Conservation (phyloP, 2,888 invertebrate species). For the Ectemnius cavifrons region DNA sequence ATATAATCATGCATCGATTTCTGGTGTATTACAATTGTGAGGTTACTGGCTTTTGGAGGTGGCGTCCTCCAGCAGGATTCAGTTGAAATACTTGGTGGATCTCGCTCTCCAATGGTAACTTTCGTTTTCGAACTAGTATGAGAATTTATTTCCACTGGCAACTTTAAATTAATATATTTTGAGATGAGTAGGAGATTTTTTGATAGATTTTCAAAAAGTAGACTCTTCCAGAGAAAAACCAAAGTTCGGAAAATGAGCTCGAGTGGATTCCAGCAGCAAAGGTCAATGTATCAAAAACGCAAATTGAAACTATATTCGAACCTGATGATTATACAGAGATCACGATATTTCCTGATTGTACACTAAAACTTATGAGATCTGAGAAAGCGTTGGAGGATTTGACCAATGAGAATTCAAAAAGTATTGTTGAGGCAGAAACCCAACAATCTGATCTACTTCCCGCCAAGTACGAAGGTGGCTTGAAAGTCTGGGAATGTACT, state of each 20-base stretch:
- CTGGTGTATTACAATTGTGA: not conserved
- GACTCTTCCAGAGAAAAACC: constrained; percentile 43
- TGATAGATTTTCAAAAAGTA: not conserved
- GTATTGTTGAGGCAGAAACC: constrained; percentile 81
- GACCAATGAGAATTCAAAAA: constrained; percentile 71
- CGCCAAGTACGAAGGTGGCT: constrained; percentile 92
- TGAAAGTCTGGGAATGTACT: constrained; percentile 98
- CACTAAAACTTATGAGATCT: constrained; percentile 64
- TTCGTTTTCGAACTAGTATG: too few species aligned
- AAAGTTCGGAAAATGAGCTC: constrained; percentile 36
- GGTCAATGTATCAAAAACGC: constrained; percentile 53
- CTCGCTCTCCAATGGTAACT: not conserved
- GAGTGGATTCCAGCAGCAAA: constrained; percentile 67
- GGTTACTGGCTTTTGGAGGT: not conserved
- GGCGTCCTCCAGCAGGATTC: too few species aligned
- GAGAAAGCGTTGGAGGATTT: constrained; percentile 66
- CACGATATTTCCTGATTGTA: constrained; percentile 44
- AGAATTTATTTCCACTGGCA: not conserved
- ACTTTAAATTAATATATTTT: too few species aligned
- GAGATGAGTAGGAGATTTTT: too few species aligned
- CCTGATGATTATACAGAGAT: constrained; percentile 53
- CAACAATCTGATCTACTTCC: constrained; percentile 87
- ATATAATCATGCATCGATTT: not conserved
- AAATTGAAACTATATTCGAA: constrained; percentile 41
- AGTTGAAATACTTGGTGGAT: not conserved